Conservation (phyloP, 92 coral and sea anemone species). For the Actinostola sp. region DNA sequence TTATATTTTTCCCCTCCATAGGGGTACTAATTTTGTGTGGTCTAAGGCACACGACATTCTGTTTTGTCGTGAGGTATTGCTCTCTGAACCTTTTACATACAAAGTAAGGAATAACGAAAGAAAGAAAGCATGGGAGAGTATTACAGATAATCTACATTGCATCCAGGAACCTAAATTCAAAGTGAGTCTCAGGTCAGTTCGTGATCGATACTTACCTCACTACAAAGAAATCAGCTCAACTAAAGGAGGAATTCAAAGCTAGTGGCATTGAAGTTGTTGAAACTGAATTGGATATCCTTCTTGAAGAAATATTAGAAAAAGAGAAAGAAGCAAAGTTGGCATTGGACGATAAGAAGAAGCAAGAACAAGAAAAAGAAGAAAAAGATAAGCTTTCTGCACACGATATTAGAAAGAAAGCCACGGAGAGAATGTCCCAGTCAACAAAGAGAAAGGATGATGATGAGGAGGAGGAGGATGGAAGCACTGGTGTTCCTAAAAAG, state of each 20-base stretch:
- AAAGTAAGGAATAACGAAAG: slow-evolving; percentile 42
- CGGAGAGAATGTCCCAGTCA: slow-evolving; percentile 45
- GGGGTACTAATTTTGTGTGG: no score
- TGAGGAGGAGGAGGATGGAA: background rate
- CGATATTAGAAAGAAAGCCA: slow-evolving; percentile 53
- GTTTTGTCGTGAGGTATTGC: slow-evolving; percentile 6
- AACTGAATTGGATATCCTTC: slow-evolving; percentile 35
- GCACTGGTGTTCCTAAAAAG: slow-evolving; percentile 15
- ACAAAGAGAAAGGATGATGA: slow-evolving; percentile 26
- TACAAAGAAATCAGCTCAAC: slow-evolving; percentile 20
- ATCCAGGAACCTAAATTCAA: slow-evolving; percentile 35
- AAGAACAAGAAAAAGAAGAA: slow-evolving; percentile 14
- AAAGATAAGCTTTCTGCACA: no score
- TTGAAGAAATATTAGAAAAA: slow-evolving; percentile 48
- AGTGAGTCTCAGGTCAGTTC: slow-evolving; percentile 40
- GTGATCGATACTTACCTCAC: slow-evolving; percentile 37
- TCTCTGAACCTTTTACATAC: slow-evolving; percentile 11
- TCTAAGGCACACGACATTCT: slow-evolving; percentile 8
- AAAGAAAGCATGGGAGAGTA: slow-evolving; percentile 29
- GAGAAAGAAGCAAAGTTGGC: slow-evolving; percentile 57
- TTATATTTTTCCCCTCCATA: no score
- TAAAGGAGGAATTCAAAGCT: slow-evolving; percentile 18
- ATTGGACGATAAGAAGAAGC: slow-evolving; percentile 35
- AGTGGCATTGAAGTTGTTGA: slow-evolving; percentile 41
- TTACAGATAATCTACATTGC: slow-evolving; percentile 18